A percentile compares a stretch with the other conserved stretches of the same genome.
These are phyloP conservation scores for Miniopterus natalensis DNA, from an alignment of 2,113 vertebrate genomes.

Conservation along the genomic window DNA sequence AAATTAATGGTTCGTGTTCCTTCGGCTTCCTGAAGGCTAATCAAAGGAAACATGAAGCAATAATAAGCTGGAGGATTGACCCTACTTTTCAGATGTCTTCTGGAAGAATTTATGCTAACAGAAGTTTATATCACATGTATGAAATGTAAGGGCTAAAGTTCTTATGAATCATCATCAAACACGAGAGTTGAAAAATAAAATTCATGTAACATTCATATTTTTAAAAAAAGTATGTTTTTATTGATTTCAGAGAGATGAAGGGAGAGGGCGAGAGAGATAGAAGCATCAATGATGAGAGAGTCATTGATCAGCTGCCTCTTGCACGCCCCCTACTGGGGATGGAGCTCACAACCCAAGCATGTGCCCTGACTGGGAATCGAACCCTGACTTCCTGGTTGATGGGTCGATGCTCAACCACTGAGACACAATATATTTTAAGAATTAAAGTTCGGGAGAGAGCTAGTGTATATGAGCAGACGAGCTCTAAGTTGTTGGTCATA, in stretches of 20 bases:
- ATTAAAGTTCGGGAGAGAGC: not conserved
- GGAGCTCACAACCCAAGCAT: no score
- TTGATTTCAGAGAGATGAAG: no score
- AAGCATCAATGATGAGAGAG: no score
- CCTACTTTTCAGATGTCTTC: constrained; percentile 56
- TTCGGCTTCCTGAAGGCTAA: constrained; percentile 82
- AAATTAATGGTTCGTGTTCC: constrained; percentile 82
- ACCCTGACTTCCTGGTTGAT: no score
- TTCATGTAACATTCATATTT: not conserved
- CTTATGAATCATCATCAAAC: not conserved
- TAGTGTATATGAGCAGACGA: not conserved
- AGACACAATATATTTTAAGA: not conserved
- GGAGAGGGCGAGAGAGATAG: no score
- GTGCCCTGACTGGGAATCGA: no score
- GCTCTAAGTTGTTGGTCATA: not conserved
- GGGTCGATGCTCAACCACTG: no score
- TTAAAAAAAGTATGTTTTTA: no score
- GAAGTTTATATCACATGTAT: constrained; percentile 43
- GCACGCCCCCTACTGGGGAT: no score
- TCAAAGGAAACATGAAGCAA: constrained; percentile 76
- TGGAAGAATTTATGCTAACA: constrained; percentile 41
- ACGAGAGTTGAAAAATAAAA: constrained; percentile 39
- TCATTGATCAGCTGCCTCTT: no score
- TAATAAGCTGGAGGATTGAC: constrained; percentile 62
- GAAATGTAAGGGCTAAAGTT: not conserved